These are phyloP conservation scores for Enteromius mattozi DNA, from an alignment of 2,797 vertebrate species.

Conservation along the genomic window DNA sequence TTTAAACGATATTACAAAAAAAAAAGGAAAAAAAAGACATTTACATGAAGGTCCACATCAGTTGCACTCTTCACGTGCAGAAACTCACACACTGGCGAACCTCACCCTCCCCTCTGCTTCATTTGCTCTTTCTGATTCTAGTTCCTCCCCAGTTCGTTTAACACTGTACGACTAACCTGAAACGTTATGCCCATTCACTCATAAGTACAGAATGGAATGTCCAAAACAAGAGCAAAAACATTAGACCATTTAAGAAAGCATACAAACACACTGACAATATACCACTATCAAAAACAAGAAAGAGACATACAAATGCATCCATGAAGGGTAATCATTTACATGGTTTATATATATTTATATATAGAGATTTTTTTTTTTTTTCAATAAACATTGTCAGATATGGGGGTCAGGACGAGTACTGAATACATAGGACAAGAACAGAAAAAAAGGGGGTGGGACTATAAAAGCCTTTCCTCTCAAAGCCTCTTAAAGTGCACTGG, in stretches of 20 bases:
- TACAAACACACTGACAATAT: constrained; percentile 64
- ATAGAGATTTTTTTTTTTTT: constrained; percentile 42
- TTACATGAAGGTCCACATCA: constrained; percentile 36
- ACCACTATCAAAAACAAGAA: constrained; percentile 58
- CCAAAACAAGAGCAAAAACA: constrained; percentile 53
- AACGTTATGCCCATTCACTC: constrained; percentile 42
- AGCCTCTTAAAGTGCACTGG: constrained; percentile 63
- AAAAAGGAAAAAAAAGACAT: not conserved
- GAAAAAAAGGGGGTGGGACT: constrained; percentile 21
- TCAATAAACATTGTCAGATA: constrained; percentile 53
- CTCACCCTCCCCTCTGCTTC: constrained; percentile 4
- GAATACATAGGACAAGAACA: constrained; percentile 32
- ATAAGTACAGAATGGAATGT: constrained; percentile 67
- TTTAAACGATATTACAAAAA: constrained; percentile 28
- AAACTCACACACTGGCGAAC: not conserved
- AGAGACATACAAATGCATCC: constrained; percentile 53
- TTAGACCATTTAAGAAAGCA: constrained; percentile 61
- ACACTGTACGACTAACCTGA: constrained; percentile 52
- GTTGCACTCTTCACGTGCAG: constrained; percentile 45
- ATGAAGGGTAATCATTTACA: constrained; percentile 52
- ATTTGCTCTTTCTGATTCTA: constrained; percentile 2
- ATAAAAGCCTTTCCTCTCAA: constrained; percentile 52
- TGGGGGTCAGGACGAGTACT: constrained; percentile 46
- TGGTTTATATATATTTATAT: constrained; percentile 54
- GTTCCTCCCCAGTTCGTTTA: constrained; percentile 14